phyloP scores from a whole-genome alignment of 2,113 vertebrate species.

The Oncorhynchus gorbuscha region DNA sequence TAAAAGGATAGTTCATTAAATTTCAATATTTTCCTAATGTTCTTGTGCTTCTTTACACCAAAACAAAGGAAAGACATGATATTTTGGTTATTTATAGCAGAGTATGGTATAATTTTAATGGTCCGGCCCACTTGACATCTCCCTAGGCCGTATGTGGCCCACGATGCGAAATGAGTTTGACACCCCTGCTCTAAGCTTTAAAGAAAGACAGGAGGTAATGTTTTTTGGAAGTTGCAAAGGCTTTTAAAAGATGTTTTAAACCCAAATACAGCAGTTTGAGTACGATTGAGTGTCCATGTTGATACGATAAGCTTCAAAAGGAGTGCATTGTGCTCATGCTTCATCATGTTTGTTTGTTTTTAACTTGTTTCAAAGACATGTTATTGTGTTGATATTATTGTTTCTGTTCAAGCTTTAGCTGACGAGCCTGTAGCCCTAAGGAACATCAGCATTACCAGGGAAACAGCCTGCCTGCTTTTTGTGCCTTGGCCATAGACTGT shows the following conservation, averaged over 20 bases:
- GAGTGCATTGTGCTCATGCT: neutral
- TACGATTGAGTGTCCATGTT: neutral
- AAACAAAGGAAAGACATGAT: too few relatives aligned
- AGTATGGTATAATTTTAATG: too few relatives aligned
- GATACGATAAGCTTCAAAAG: neutral
- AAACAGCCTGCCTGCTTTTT: neutral
- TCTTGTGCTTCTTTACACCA: too few relatives aligned
- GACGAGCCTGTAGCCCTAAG: neutral
- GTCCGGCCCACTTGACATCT: too few relatives aligned
- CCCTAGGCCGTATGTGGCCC: too few relatives aligned
- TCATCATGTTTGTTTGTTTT: neutral
- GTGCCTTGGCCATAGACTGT: neutral
- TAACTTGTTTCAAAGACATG: neutral
- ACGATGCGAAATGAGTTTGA: too few relatives aligned
- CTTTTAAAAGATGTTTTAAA: neutral
- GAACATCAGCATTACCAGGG: neutral
- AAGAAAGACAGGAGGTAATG: neutral
- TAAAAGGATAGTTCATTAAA: too few relatives aligned
- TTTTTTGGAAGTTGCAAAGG: neutral
- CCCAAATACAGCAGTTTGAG: neutral
- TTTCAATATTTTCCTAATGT: too few relatives aligned
- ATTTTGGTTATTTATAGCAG: too few relatives aligned
- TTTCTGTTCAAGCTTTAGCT: neutral
- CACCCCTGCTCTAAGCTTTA: neutral
- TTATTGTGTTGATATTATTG: neutral